Evolutionary conservation across 2,888 invertebrate species (phyloP), one percentile per base, ranked within the genome.

Genomic region (Drosophila demipolita): DNA sequence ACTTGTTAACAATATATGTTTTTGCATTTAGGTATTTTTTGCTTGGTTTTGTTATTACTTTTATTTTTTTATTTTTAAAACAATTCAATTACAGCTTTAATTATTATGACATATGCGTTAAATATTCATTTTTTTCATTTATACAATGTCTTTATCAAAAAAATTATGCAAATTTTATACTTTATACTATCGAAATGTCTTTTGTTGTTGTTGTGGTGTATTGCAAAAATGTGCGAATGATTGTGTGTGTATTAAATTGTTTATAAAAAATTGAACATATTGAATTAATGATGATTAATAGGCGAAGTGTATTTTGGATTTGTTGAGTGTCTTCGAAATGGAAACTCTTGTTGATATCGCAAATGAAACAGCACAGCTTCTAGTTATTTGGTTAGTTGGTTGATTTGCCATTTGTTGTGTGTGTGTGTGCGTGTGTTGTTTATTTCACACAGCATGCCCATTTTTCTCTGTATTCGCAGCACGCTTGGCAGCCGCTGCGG

Each of bases 281-380:
- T 8, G 38, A 38, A 38, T 17, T 8, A 38, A 40, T 29, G 48
- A 75, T 79, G 66, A 62, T 45, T 55, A 49, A 53, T 78, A 69
- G 79, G 79, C 75, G 64, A 52, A 64, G 50, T 66, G 50, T 66
- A 42, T 65, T 64, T 74, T 54, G 29, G 29, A 7, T 36, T 36
- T 73, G 65, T 71, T 73, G 84, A 88, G 73, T 83, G 83, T 80
- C 55, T 63, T 84, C 80, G 91, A 91, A 91, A 91, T 91, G 91
- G 91, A 90, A 91, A 86, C 83, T 83, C 82, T 92, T 92, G 91
- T 91, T 91, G 92, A 91, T 88, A 91, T 92, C 92, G 92, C 92
- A 91, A 91, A 91, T 85, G 89, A 88, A 85, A 90, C 91, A 92
- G 90, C 91, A 36, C 64, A 73, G 66, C 70, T 57, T 38, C 26